phyloP scores from a whole-genome alignment of 2,888 invertebrate genomes.

The Cremastobaeus sp. region DNA sequence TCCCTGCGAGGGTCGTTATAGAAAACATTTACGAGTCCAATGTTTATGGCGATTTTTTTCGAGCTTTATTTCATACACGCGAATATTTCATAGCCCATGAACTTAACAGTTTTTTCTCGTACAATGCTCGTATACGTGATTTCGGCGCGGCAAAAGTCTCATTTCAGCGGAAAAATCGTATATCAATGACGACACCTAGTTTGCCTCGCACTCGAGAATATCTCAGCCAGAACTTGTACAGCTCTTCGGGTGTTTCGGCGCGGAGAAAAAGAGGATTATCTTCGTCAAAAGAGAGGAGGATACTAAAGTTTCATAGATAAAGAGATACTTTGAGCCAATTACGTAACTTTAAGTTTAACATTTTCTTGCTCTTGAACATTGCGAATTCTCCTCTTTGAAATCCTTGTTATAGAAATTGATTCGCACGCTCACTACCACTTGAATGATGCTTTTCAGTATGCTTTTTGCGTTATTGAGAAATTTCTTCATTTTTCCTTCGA shows the following conservation, averaged over 20 bases:
- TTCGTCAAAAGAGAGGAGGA: conserved; percentile 48
- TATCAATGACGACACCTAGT: conserved; percentile 55
- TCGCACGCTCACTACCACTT: conserved; percentile 45
- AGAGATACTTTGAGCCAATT: conserved; percentile 61
- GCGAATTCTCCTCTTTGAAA: conserved; percentile 51
- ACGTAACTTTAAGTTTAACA: conserved; percentile 57
- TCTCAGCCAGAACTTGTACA: conserved; percentile 48
- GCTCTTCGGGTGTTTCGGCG: conserved; percentile 44
- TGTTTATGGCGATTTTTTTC: conserved; percentile 48
- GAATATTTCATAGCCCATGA: conserved; percentile 55
- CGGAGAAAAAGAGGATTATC: conserved; percentile 54
- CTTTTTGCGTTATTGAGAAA: conserved; percentile 40
- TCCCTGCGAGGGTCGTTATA: conserved; percentile 53
- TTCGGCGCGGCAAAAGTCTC: conserved; percentile 22
- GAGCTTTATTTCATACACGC: conserved; percentile 54
- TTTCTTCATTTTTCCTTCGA: conserved; percentile 42
- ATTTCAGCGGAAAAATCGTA: conserved; percentile 43
- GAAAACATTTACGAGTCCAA: conserved; percentile 54
- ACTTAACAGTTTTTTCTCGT: conserved; percentile 30
- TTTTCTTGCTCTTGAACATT: conserved; percentile 57
- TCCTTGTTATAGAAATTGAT: conserved; percentile 57
- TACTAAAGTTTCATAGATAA: conserved; percentile 60
- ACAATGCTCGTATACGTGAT: conserved; percentile 37
- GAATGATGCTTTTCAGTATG: conserved; percentile 38
- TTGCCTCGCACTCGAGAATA: conserved; percentile 54